These are phyloP conservation scores for Heliangelus exortis DNA, from an alignment of 2,797 vertebrate species.

Conservation along the genomic window DNA sequence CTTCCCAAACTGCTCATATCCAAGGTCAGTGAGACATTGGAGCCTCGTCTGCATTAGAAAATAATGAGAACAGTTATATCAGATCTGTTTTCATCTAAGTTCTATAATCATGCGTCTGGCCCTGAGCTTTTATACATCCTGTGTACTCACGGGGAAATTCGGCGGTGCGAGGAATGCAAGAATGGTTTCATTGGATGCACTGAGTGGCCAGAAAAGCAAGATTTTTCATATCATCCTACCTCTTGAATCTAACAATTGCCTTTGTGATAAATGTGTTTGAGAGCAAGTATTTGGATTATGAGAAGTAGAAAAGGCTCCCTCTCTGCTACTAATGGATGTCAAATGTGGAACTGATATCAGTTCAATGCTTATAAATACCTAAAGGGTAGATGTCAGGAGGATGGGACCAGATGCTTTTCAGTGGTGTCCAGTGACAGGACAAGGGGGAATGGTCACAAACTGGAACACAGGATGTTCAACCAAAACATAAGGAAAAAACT, in stretches of 20 bases:
- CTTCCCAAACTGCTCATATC: slow-evolving; percentile 92
- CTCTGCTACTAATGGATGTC: neutral
- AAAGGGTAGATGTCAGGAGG: no score
- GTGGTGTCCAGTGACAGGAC: no score
- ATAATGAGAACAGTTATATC: neutral
- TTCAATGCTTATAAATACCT: no score
- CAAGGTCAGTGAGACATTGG: slow-evolving; percentile 95
- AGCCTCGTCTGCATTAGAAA: slow-evolving; percentile 85
- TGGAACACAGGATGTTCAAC: no score
- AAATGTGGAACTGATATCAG: neutral
- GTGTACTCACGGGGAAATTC: neutral
- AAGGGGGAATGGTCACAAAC: no score
- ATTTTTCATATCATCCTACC: neutral
- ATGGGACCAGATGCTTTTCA: no score
- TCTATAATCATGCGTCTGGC: neutral
- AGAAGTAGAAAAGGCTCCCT: neutral
- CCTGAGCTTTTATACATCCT: neutral
- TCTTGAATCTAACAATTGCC: neutral
- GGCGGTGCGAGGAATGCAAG: neutral
- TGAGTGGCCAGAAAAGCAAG: neutral
- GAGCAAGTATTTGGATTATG: neutral
- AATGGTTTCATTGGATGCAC: neutral
- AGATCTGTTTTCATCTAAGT: neutral
- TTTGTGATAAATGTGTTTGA: neutral
- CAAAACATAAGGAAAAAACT: no score